These are phyloP conservation scores for Cephalotes varians DNA, from an alignment of 2,888 invertebrate genomes.

Conservation along the genomic window DNA sequence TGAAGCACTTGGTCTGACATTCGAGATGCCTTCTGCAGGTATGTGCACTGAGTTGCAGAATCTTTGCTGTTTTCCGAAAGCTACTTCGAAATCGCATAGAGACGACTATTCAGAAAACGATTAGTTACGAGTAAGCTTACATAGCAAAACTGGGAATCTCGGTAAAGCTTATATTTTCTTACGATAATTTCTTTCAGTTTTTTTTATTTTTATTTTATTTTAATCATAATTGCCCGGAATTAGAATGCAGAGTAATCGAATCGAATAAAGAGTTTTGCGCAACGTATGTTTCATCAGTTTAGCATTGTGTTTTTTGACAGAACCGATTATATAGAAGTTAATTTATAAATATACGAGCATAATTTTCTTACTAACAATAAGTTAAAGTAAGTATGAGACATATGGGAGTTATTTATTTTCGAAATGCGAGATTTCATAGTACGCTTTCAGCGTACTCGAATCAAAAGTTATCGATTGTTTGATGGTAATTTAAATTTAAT, in stretches of 20 bases:
- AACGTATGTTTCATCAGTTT: neutral
- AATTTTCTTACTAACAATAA: neutral
- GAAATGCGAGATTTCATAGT: conserved; percentile 14
- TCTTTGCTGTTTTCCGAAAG: neutral
- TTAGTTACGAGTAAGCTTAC: neutral
- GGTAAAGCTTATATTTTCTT: neutral
- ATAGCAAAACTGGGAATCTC: neutral
- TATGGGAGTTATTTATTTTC: neutral
- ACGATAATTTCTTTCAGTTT: neutral
- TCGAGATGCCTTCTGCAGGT: conserved; percentile 90
- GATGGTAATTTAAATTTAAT: neutral
- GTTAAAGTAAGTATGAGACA: neutral
- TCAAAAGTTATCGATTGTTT: neutral
- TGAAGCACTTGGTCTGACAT: conserved; percentile 90
- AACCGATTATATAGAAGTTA: neutral
- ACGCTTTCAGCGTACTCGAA: conserved; percentile 27
- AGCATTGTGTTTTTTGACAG: neutral
- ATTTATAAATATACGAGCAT: neutral
- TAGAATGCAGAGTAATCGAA: neutral
- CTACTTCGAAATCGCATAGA: neutral
- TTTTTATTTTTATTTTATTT: neutral
- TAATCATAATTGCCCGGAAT: neutral
- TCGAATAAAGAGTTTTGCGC: neutral
- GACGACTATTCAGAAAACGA: neutral
- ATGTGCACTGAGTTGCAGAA: conserved; percentile 78